A percentile compares a stretch with the other conserved stretches of the same genome.
Conservation (phyloP, 2,113 vertebrate genomes). For the Maylandia zebra region DNA sequence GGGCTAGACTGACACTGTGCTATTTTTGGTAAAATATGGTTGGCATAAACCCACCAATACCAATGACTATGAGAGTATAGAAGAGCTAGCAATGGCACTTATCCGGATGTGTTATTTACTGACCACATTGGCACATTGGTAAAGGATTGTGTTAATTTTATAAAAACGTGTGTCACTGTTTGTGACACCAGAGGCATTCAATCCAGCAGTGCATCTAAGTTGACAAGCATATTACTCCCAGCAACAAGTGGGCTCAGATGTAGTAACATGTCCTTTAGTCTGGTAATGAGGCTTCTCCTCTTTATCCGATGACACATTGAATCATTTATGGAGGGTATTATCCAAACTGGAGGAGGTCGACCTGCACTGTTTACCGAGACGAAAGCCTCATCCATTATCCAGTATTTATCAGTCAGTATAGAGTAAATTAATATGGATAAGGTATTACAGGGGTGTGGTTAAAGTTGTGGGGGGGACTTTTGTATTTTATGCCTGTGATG, state of each 20-base stretch:
- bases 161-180: not conserved
- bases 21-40: not conserved
- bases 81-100: not conserved
- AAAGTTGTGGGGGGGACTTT: not conserved
- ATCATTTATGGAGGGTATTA: conserved; percentile 52
- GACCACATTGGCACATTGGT: not conserved
- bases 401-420: conserved; percentile 6
- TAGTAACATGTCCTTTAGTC: conserved; percentile 27
- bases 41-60: not conserved
- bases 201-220: not conserved
- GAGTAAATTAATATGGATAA: conserved; percentile 18
- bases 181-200: not conserved
- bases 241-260: conserved; percentile 26
- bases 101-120: not conserved
- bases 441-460: conserved; percentile 7
- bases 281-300: conserved; percentile 33
- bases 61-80: not conserved
- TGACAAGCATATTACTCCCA: not conserved
- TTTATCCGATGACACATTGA: conserved; percentile 44
- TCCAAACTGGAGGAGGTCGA: not conserved
- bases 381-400: conserved; percentile 34
- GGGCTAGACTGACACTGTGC: not conserved
- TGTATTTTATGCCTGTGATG: not conserved
- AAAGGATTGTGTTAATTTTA: not conserved
- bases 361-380: not conserved